A percentile compares a stretch with the other conserved stretches of the same genome.
Conservation (phyloP, 1,140 invertebrate genomes). For the Gryon sp. region DNA sequence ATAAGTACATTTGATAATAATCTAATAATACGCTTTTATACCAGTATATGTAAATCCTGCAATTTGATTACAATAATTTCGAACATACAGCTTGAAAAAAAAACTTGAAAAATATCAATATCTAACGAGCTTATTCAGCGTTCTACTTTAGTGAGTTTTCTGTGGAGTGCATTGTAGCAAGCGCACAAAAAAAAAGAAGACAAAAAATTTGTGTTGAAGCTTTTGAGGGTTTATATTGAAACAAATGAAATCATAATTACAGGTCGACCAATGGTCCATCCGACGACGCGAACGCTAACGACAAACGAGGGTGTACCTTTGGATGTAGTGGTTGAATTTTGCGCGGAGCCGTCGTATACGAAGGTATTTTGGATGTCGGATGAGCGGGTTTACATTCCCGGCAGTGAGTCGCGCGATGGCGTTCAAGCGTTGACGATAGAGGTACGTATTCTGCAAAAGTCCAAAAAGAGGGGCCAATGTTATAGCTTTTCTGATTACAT, state of each 20-base stretch:
- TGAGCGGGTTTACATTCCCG: slow-evolving; percentile 80
- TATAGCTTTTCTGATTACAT: slow-evolving; percentile 51
- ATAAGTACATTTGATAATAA: no score
- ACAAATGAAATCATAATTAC: slow-evolving; percentile 61
- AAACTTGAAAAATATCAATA: no score
- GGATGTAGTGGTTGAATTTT: slow-evolving; percentile 81
- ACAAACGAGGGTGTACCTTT: slow-evolving; percentile 80
- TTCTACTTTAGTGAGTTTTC: no score
- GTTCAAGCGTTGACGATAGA: slow-evolving; percentile 81
- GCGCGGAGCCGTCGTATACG: slow-evolving; percentile 81
- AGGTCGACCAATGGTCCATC: slow-evolving; percentile 82
- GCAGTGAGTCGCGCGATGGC: slow-evolving; percentile 75
- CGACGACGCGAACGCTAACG: slow-evolving; percentile 79
- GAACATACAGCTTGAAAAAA: no score
- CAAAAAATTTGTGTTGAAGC: no score
- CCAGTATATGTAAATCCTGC: no score
- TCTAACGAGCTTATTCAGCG: no score
- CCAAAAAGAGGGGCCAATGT: slow-evolving; percentile 28
- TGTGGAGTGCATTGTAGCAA: no score
- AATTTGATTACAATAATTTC: no score
- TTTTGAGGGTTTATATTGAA: slow-evolving; percentile 22
- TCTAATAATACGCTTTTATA: no score
- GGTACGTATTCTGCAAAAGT: slow-evolving; percentile 72
- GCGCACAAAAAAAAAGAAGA: no score
- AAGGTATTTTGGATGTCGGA: slow-evolving; percentile 82